Conservation (phyloP, 2,888 invertebrate genomes). For the Leistus spinibarbis region DNA sequence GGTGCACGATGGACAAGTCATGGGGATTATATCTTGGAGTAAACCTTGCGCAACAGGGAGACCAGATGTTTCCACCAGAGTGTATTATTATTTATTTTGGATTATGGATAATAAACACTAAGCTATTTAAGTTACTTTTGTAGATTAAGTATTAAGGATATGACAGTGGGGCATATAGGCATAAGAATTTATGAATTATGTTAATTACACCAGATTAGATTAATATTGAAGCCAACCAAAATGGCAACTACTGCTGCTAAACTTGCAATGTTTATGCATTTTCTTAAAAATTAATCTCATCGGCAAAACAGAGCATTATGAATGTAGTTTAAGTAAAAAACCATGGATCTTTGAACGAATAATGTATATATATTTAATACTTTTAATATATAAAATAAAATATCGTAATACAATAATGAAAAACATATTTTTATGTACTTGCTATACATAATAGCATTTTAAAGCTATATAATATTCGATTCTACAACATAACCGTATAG, state of each 20-base stretch:
- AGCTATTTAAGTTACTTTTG: not conserved
- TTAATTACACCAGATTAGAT: no score
- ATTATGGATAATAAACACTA: not conserved
- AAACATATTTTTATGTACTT: not conserved
- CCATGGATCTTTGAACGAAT: not conserved
- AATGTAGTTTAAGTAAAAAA: not conserved
- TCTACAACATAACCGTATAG: not conserved
- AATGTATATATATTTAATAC: not conserved
- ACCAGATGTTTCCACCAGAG: constrained; percentile 23
- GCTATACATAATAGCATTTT: not conserved
- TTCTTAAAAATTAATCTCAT: no score
- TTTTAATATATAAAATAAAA: not conserved
- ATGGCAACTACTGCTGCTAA: no score
- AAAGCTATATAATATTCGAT: not conserved
- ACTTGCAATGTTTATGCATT: no score
- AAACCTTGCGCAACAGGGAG: constrained; percentile 11
- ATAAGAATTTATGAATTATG: no score
- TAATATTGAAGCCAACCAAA: no score
- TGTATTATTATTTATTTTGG: constrained; percentile 13
- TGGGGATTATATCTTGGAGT: constrained; percentile 9
- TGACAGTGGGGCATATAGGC: no score
- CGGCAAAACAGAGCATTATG: not conserved
- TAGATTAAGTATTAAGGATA: no score
- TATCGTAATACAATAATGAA: not conserved
- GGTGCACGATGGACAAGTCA: constrained; percentile 9